A percentile compares a stretch with the other conserved stretches of the same genome.
These are phyloP conservation scores for Prionace glauca DNA, from an alignment of 2,797 vertebrate species.

Conservation along the genomic window DNA sequence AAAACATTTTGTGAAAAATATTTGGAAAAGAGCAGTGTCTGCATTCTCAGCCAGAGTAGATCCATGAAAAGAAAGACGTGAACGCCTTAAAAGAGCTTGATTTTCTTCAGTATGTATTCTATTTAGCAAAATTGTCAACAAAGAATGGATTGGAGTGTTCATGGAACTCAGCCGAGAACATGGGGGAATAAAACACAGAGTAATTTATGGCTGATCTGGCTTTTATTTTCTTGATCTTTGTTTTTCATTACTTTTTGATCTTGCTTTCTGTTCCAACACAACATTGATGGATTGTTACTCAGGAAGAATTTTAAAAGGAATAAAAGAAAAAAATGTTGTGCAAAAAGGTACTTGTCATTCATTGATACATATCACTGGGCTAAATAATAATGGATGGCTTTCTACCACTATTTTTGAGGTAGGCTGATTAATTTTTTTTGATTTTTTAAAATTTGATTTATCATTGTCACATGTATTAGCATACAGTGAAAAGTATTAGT, in stretches of 20 bases:
- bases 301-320: neutral
- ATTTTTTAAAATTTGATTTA: no score
- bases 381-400: neutral
- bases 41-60: neutral
- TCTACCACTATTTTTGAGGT: neutral
- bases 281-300: neutral
- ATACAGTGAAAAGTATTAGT: no score
- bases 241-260: slow-evolving; percentile 1
- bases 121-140: neutral
- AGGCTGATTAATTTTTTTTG: neutral
- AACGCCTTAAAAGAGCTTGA: neutral
- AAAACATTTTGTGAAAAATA: neutral
- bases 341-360: neutral
- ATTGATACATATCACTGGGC: neutral
- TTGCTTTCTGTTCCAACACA: neutral
- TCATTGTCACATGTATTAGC: no score
- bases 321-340: slow-evolving; percentile 3
- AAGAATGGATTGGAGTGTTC: neutral
- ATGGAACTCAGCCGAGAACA: neutral
- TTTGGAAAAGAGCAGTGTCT: neutral
- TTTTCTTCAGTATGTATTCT: neutral
- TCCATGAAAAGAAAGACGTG: neutral
- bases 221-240: neutral
- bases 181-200: neutral
- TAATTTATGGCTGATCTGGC: neutral